Base-by-base conservation (phyloP, 2,888 invertebrate genomes). In the Spialia ferax region DNA sequence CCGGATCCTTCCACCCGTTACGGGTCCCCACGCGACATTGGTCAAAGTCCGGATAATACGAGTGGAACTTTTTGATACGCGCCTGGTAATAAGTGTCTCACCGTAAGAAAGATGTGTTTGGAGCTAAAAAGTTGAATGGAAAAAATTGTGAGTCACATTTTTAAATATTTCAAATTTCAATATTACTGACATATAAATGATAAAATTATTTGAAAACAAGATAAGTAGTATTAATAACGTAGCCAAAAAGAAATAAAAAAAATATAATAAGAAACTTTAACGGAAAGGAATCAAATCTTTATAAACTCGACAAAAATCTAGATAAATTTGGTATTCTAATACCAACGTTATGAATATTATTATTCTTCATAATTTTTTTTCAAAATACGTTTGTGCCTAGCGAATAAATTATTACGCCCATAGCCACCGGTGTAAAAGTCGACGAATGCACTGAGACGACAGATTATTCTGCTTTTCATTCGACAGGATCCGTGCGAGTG, bases 51-150 rank as follows among this genome's bases (percentile, higher is more conserved):
- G 60, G 74, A 78, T 77, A 76, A 75, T 75, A 71, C 70, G 70
- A 73, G 42, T 79, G 76, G 81, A 84, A 87, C 86, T 87, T 87
- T 87, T 88, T 83, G 87, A 85, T 84, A 80, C 80, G 77, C 76
- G 38, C 29, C 52, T 11, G 6, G 18, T 38, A 59, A 11, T 11
- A n/a, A 1, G 8, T 52, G 66, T 66, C 60, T 29, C 20, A 66
- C 13, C 18, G 23, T 1, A 23, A 23, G 32, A 26, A 29, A 26
- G 15, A 23, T 54, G n/a, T 54, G 1, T 48, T 48, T 18, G 3
- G 5, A 32, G 45, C 18, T 1, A 18, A 15, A 18, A 13, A 18
- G 13, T n/a, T 29, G 11, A 3, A 18, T 6, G 45, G 3, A 45
- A 6, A 18, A 11, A 45, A 2, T 11, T 3, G 8, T 7, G 29